phyloP scores from a whole-genome alignment of 1,140 invertebrate genomes.

The Planococcus citri region DNA sequence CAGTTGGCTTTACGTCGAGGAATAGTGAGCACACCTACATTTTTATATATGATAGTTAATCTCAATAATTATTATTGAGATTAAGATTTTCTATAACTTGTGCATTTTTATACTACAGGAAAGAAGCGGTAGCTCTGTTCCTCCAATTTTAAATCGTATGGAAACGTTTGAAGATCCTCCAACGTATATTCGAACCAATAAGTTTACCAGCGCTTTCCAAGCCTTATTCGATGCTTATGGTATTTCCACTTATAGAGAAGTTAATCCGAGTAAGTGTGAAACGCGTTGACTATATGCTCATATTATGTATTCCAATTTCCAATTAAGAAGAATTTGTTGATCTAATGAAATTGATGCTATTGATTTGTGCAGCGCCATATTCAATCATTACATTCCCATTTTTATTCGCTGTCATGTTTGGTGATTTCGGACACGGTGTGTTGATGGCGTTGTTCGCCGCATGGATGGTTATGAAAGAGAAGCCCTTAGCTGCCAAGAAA shows the following conservation, averaged over 20 bases:
- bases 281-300: not conserved
- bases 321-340: too few species aligned
- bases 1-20: constrained; percentile 76
- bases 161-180: constrained; percentile 87
- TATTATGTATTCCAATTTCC: not conserved
- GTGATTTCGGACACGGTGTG: constrained; percentile 48
- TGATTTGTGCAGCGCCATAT: constrained; percentile 28
- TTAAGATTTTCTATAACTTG: too few species aligned
- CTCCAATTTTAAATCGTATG: constrained; percentile 93
- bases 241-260: constrained; percentile 88
- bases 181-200: constrained; percentile 95
- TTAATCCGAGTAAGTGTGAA: constrained; percentile 63
- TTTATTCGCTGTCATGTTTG: constrained; percentile 54
- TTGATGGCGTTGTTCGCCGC: constrained; percentile 43
- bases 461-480: constrained; percentile 48
- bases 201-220: constrained; percentile 95
- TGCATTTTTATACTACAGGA: constrained; percentile 55
- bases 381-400: constrained; percentile 52
- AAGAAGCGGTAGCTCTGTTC: constrained; percentile 85
- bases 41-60: too few species aligned
- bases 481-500: constrained; percentile 34
- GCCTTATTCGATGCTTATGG: constrained; percentile 94
- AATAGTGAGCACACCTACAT: constrained; percentile 49
- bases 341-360: too few species aligned
- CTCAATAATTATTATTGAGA: too few species aligned